Evolutionary conservation across 1,140 invertebrate species (phyloP).

Genomic region (Hyphantria cunea): DNA sequence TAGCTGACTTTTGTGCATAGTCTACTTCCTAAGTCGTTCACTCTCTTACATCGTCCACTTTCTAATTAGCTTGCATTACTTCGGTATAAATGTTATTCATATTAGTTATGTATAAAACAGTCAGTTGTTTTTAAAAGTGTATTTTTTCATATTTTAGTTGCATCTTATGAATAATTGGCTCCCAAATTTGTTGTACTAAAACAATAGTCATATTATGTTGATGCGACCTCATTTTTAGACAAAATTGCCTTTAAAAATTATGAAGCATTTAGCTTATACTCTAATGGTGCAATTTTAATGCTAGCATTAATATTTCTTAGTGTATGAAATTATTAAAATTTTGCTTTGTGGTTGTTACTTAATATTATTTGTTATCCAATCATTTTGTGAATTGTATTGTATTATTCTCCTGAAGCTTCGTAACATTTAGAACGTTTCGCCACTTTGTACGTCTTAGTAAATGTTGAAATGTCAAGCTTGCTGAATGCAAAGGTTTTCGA

Average conservation of each 20-base stretch:
- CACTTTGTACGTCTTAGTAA: neutral
- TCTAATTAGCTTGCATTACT: no score
- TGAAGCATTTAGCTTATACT: neutral
- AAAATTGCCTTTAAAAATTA: neutral
- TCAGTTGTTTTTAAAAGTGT: no score
- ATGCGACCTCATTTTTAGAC: neutral
- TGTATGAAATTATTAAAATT: neutral
- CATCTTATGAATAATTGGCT: neutral
- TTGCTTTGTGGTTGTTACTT: neutral
- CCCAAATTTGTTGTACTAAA: neutral
- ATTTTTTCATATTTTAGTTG: neutral
- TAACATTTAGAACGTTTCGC: conserved; percentile 23
- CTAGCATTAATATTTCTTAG: neutral
- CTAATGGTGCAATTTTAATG: neutral
- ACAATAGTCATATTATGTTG: neutral
- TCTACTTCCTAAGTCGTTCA: no score
- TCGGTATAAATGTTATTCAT: no score
- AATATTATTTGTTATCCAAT: neutral
- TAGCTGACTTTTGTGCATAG: no score
- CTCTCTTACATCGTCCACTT: no score
- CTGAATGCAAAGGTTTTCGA: conserved; percentile 6
- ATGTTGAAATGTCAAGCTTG: conserved; percentile 11
- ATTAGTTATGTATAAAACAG: no score
- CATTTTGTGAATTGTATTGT: conserved; percentile 4
- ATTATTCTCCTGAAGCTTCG: conserved; percentile 11